A percentile compares a stretch with the other conserved stretches of the same genome.
These are phyloP conservation scores for Notothenia coriiceps DNA, from an alignment of 2,113 vertebrate species.

Conservation along the genomic window DNA sequence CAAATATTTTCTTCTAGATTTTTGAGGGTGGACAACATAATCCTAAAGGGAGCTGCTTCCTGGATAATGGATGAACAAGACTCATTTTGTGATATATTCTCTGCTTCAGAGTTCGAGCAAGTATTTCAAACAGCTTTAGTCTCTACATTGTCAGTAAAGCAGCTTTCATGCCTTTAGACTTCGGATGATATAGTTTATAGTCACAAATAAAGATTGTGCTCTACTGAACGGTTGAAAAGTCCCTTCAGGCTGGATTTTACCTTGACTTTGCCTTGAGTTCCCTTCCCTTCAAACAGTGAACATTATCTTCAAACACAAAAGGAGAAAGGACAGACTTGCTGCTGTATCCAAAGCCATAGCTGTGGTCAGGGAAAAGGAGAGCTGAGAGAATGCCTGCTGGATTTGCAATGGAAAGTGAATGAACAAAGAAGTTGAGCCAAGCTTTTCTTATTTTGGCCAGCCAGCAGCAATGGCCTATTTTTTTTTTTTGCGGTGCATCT, in stretches of 20 bases:
- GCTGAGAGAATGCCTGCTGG: conserved; percentile 77
- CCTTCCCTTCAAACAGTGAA: conserved; percentile 71
- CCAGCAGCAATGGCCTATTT: conserved; percentile 65
- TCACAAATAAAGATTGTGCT: conserved; percentile 41
- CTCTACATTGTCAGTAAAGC: conserved; percentile 14
- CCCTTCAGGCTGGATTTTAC: conserved; percentile 57
- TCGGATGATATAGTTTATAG: conserved; percentile 22
- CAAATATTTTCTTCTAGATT: conserved; percentile 25
- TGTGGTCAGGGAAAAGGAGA: conserved; percentile 77
- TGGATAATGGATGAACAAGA: conserved; percentile 17
- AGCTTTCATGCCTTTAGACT: conserved; percentile 37
- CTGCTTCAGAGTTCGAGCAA: neutral
- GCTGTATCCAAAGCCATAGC: conserved; percentile 78
- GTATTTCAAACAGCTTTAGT: conserved; percentile 22
- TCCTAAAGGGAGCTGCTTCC: conserved; percentile 15
- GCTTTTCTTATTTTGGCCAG: conserved; percentile 73
- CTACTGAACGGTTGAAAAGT: conserved; percentile 21
- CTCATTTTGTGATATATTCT: conserved; percentile 32
- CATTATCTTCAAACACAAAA: conserved; percentile 79
- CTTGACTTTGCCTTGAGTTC: conserved; percentile 55
- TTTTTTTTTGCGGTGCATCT: conserved; percentile 60
- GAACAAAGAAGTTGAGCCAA: conserved; percentile 79
- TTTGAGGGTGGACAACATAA: conserved; percentile 17
- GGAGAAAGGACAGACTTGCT: conserved; percentile 77
- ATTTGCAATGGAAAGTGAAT: conserved; percentile 82